Base-by-base conservation (phyloP, 2,113 vertebrate species). In the Nettapus auritus region DNA sequence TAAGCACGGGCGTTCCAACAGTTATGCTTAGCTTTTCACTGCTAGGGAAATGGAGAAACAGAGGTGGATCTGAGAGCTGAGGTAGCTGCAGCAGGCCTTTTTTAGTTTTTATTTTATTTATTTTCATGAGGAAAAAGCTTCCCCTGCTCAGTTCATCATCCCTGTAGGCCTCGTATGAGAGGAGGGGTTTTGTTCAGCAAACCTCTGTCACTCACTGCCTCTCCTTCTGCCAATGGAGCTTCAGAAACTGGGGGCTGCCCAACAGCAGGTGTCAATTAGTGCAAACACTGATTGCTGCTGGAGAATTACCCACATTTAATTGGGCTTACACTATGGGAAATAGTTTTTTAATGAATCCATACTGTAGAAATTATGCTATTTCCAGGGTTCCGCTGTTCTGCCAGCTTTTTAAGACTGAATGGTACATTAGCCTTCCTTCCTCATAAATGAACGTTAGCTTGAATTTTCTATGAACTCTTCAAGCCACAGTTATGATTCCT, bases 401-500 rank as follows among this genome's bases (percentile, higher is more conserved):
- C 23, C n/a, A 85, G n/a, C 53, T 88, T 80, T 89, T 82, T 62
- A 66, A 89, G 28, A 60, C 19, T 62, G 60, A 90, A 82, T 91
- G 57, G 59, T 85, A 56, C 40, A 42, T 66, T 40, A 91, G 55
- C 17, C 14, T 80, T 82, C 17, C 13, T 77, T 84, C 68, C 66
- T 80, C 9, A 9, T 26, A 82, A 94, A 89, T 66, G 29, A 46
- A 79, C 29, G 12, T 67, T 80, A 80, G 34, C 28, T 5, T 73
- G 70, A 76, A 48, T 82, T 91, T 89, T 40, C 63, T 92, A 42
- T 66, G 67, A 86, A 68, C 64, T 62, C 31, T 91, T 26, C 19
- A 68, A 87, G 68, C 2, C 2, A 66, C 31, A 80, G 26, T 48
- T 86, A 93, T 1, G 10, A 78, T 85, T 57, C 50, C 50, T 63